These are phyloP conservation scores for Eupithecia inturbata DNA, from an alignment of 2,888 invertebrate species.

Conservation along the genomic window DNA sequence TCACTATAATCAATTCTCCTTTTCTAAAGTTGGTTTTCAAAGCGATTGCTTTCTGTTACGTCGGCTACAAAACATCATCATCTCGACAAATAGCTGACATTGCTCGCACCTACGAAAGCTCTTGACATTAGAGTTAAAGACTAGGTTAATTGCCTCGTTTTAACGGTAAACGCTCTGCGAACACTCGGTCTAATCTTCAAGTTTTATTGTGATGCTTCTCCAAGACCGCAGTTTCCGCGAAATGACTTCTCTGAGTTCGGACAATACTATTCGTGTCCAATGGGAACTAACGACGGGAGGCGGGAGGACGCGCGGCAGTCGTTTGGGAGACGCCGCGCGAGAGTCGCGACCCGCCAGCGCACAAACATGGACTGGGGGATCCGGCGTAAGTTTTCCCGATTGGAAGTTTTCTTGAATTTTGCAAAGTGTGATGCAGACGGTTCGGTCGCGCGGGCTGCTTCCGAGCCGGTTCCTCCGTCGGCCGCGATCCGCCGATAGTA, in stretches of 20 bases:
- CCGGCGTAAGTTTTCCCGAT: slow-evolving; percentile 76
- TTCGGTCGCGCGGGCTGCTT: slow-evolving; percentile 39
- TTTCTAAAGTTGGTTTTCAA: neutral
- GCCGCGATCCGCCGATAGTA: slow-evolving; percentile 72
- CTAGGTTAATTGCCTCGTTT: slow-evolving; percentile 43
- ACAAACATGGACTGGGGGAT: slow-evolving; percentile 82
- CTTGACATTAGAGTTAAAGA: slow-evolving; percentile 24
- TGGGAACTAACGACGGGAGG: slow-evolving; percentile 67
- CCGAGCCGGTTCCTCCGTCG: slow-evolving; percentile 46
- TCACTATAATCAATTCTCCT: neutral
- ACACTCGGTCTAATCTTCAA: slow-evolving; percentile 38
- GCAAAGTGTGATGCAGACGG: slow-evolving; percentile 17
- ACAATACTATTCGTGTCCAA: slow-evolving; percentile 65
- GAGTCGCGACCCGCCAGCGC: slow-evolving; percentile 61
- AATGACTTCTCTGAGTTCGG: slow-evolving; percentile 56
- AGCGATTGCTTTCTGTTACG: neutral
- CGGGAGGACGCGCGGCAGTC: slow-evolving; percentile 82
- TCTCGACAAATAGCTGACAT: neutral
- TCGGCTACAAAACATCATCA: neutral
- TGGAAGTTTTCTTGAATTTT: slow-evolving; percentile 54
- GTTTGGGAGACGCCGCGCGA: slow-evolving; percentile 76
- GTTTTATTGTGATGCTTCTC: slow-evolving; percentile 44
- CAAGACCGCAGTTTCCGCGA: slow-evolving; percentile 55
- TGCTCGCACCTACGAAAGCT: neutral
- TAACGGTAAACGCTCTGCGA: slow-evolving; percentile 35